Evolutionary conservation across 2,888 invertebrate species (phyloP).

Genomic region (Nemotelus nigrinus): DNA sequence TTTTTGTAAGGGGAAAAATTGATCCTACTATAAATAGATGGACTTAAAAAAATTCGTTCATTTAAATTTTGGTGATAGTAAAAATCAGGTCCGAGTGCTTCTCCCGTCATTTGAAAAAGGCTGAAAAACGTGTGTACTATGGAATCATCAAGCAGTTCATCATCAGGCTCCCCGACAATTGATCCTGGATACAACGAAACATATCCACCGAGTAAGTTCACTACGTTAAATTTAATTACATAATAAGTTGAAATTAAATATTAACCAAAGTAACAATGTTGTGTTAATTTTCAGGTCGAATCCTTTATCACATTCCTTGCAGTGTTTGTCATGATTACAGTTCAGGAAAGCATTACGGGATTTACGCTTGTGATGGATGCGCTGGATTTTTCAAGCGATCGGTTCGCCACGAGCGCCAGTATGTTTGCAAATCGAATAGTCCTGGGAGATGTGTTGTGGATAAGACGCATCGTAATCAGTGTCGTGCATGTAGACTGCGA

Average conservation of each 20-base stretch:
- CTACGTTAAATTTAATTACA: not conserved
- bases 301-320: conserved; percentile 96
- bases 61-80: too few species aligned
- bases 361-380: conserved; percentile 98
- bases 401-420: conserved; percentile 93
- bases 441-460: conserved; percentile 90
- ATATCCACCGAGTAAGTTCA: not conserved
- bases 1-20: too few species aligned
- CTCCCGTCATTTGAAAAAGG: too few species aligned
- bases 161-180: conserved; percentile 8
- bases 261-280: not conserved
- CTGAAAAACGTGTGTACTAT: not conserved
- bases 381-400: conserved; percentile 92
- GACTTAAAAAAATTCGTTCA: too few species aligned
- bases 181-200: conserved; percentile 14
- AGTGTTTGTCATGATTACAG: conserved; percentile 97
- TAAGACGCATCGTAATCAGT: conserved; percentile 96
- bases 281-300: conserved; percentile 77
- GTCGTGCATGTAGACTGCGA: conserved; percentile 89
- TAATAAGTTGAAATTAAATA: not conserved
- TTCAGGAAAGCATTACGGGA: conserved; percentile 99
- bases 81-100: too few species aligned
- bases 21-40: too few species aligned
- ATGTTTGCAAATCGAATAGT: conserved; percentile 92
- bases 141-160: conserved; percentile 22